Conservation (phyloP, 2,113 vertebrate species). For the Entomyzon cyanotis region DNA sequence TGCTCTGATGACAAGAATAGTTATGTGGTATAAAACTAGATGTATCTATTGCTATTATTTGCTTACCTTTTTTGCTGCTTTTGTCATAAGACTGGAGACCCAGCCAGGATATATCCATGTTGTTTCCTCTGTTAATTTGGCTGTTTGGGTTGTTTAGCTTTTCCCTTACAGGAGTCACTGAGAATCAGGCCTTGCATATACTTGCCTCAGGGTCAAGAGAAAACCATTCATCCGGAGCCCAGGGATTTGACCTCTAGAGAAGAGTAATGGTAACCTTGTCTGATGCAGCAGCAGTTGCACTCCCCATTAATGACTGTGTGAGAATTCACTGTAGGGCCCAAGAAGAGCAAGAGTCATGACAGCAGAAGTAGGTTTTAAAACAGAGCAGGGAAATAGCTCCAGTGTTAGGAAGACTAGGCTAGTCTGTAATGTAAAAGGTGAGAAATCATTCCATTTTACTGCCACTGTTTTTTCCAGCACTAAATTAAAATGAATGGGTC, state of each 20-base stretch:
- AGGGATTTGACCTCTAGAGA: neutral
- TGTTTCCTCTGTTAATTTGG: neutral
- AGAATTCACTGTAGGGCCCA: neutral
- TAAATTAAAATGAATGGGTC: neutral
- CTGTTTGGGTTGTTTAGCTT: constrained; percentile 4
- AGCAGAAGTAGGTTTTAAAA: neutral
- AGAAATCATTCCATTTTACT: neutral
- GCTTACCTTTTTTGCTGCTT: neutral
- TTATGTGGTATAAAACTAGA: neutral
- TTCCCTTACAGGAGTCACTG: neutral
- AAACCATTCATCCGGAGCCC: neutral
- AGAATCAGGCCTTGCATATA: neutral
- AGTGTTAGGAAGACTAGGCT: neutral
- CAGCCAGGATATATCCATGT: neutral
- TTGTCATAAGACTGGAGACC: neutral
- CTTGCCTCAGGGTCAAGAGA: neutral
- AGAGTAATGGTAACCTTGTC: neutral
- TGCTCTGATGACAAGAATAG: neutral
- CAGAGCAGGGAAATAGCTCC: neutral
- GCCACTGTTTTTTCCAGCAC: neutral
- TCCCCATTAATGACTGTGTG: neutral
- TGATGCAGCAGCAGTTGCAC: neutral
- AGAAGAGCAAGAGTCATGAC: neutral
- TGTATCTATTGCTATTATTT: neutral
- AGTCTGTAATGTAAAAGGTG: neutral